phyloP scores from a whole-genome alignment of 2,113 vertebrate species.

The Speoplatyrhinus poulsoni region DNA sequence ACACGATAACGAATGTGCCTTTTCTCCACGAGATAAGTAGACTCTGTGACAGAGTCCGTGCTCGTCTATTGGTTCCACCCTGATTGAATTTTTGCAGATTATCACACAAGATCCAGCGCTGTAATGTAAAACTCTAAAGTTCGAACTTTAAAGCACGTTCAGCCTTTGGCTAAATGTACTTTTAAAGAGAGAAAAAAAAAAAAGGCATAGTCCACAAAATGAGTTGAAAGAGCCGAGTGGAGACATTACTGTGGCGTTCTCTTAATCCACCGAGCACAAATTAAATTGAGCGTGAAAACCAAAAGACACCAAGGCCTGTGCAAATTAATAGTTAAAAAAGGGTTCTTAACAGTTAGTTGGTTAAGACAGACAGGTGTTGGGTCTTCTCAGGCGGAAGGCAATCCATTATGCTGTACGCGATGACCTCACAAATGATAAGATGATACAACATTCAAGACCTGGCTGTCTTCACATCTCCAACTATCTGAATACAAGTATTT shows the following conservation, averaged over 20 bases:
- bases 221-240: slow-evolving; percentile 11
- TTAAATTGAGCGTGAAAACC: neutral
- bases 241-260: neutral
- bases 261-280: neutral
- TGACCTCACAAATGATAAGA: neutral
- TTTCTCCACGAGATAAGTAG: slow-evolving; percentile 50
- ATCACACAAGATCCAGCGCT: slow-evolving; percentile 31
- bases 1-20: slow-evolving; percentile 39
- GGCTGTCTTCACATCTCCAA: no score
- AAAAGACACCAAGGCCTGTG: neutral
- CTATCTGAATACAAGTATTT: no score
- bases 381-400: no score
- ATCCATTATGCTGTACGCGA: no score
- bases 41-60: slow-evolving; percentile 32
- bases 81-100: slow-evolving; percentile 58
- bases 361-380: no score
- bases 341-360: no score
- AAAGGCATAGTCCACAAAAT: no score
- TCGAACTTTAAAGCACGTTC: neutral
- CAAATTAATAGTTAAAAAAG: no score
- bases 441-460: neutral
- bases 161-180: slow-evolving; percentile 22
- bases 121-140: slow-evolving; percentile 33
- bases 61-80: slow-evolving; percentile 46
- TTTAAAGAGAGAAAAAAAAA: slow-evolving; percentile 15